Base-by-base conservation (phyloP, 1,140 invertebrate species). In the Habropoda laboriosa region DNA sequence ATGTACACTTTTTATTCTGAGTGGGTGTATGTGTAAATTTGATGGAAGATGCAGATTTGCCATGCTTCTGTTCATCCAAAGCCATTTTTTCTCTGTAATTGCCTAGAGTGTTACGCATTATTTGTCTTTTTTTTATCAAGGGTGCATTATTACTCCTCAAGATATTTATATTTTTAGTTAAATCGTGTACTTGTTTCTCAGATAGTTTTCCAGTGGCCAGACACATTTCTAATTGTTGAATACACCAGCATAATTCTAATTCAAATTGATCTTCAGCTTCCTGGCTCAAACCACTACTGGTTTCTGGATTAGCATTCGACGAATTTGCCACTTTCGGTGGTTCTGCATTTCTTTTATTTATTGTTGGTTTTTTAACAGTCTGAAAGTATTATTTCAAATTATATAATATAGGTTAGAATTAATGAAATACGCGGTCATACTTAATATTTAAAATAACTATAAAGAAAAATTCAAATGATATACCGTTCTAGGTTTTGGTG, bases 1-100 rank as follows among this genome's bases (percentile, higher is more conserved):
- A 95, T 30, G 93, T 79, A 10, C 93, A 95, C 89, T 95, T 95
- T 45, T 90, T 93, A 63, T 86, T 90, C 3, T 89, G 82, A n/a
- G 86, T 87, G 3, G 87, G 35, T 5, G 86, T 32, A 10, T 82
- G 74, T 47, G 88, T 92, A 81, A 94, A 95, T 87, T 93, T 94
- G 4, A 93, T 91, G 72, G 73, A 67, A 10, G 83, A 79, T 0
- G 78, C 88, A 90, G 91, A 88, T 90, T 94, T 94, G 12, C 87
- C 87, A 72, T 93, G 89, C 91, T 96, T 96, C 78, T 95, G 96
- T 80, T 96, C 95, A 85, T 96, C 96, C 0, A 94, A 93, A n/a
- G 93, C 92, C 96, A 97, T 97, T 91, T 96, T 96, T 16, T 94
- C 91, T 83, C 96, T 93, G 86, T 97, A 97, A 90, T 97, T 95